phyloP scores from a whole-genome alignment of 2,888 invertebrate genomes.

The Diloba caeruleocephala region DNA sequence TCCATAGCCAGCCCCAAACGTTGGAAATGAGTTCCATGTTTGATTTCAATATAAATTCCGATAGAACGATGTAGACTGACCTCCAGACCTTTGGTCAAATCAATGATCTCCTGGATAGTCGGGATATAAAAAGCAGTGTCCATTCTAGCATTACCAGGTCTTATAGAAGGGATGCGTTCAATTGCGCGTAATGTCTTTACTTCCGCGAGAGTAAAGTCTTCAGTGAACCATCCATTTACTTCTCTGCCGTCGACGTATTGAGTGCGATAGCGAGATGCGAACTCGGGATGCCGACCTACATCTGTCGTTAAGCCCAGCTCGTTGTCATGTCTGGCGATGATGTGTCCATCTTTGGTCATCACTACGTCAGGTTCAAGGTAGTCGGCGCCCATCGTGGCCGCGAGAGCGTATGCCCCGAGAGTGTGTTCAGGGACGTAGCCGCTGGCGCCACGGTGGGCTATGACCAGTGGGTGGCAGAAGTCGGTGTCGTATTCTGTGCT shows the following conservation, averaged over 20 bases:
- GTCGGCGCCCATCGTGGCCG: slow-evolving; percentile 81
- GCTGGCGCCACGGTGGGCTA: slow-evolving; percentile 82
- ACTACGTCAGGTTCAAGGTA: slow-evolving; percentile 83
- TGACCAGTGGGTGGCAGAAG: slow-evolving; percentile 73
- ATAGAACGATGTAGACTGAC: slow-evolving; percentile 70
- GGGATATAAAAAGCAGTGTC: slow-evolving; percentile 73
- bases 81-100: slow-evolving; percentile 78
- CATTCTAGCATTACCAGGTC: slow-evolving; percentile 81
- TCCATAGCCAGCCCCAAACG: slow-evolving; percentile 77
- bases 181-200: slow-evolving; percentile 77
- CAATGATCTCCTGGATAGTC: slow-evolving; percentile 82
- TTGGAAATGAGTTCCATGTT: slow-evolving; percentile 79
- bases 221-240: slow-evolving; percentile 79
- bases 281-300: slow-evolving; percentile 73
- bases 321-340: slow-evolving; percentile 82
- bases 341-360: slow-evolving; percentile 78
- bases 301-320: slow-evolving; percentile 78
- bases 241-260: slow-evolving; percentile 72
- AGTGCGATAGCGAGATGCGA: slow-evolving; percentile 72
- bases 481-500: slow-evolving; percentile 62
- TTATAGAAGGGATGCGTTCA: slow-evolving; percentile 76
- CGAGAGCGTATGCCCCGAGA: slow-evolving; percentile 80
- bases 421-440: slow-evolving; percentile 84
- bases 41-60: slow-evolving; percentile 83
- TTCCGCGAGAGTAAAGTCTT: slow-evolving; percentile 82